These are phyloP conservation scores for Lophura nycthemera DNA, from an alignment of 2,113 vertebrate genomes.

Conservation along the genomic window DNA sequence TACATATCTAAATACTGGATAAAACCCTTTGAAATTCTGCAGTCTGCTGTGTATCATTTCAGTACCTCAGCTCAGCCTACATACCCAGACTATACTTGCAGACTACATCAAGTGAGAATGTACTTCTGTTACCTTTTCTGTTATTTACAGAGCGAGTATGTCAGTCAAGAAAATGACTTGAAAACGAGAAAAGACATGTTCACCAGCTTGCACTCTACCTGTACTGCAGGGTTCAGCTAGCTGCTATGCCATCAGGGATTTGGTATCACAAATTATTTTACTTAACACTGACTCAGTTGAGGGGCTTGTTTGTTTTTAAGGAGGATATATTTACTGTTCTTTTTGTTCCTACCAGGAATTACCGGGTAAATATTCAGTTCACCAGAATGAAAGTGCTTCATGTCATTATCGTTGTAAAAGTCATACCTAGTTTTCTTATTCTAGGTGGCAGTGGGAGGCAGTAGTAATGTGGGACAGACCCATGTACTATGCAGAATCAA, in stretches of 20 bases:
- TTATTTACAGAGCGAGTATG: neutral
- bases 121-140: neutral
- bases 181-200: neutral
- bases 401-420: neutral
- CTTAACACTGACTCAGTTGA: neutral
- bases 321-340: neutral
- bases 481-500: neutral
- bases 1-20: neutral
- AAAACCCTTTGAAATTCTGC: slow-evolving; percentile 8
- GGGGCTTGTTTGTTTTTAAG: neutral
- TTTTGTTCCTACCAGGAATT: neutral
- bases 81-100: neutral
- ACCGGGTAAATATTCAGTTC: neutral
- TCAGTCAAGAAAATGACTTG: neutral
- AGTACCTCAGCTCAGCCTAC: neutral
- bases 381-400: neutral
- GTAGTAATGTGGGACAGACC: neutral
- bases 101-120: neutral
- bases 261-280: neutral
- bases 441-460: neutral
- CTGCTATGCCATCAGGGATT: neutral
- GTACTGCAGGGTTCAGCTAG: neutral
- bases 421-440: neutral
- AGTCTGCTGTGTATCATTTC: neutral
- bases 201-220: neutral